Conservation (phyloP, 92 coral and sea anemone genomes). For the Umimayanthus chanpuru region DNA sequence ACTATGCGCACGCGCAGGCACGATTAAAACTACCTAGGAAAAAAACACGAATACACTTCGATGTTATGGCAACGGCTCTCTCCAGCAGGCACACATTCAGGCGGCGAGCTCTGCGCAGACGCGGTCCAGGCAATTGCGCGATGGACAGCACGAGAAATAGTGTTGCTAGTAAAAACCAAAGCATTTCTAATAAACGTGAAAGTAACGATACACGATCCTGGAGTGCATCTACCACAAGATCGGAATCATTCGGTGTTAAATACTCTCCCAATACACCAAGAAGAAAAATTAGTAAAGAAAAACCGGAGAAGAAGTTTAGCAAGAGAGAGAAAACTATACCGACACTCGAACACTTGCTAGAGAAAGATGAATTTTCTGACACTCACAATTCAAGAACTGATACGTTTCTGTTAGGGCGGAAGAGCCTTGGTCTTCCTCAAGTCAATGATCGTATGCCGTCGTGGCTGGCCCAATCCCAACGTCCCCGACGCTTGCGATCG, state of each 20-base stretch:
- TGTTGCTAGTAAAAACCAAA: neutral
- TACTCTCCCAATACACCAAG: constrained; percentile 42
- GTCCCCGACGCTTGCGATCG: constrained; percentile 43
- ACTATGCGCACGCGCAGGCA: constrained; percentile 90
- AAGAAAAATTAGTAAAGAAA: constrained; percentile 36
- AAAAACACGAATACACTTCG: constrained; percentile 62
- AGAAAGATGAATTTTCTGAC: constrained; percentile 73
- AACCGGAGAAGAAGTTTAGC: constrained; percentile 61
- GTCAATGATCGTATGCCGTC: constrained; percentile 19
- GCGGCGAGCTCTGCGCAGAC: constrained; percentile 68
- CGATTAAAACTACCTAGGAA: constrained; percentile 80
- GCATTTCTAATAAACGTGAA: constrained; percentile 15
- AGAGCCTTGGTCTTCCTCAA: constrained; percentile 28
- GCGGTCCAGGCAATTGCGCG: constrained; percentile 54
- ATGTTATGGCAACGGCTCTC: constrained; percentile 73
- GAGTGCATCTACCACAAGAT: constrained; percentile 57
- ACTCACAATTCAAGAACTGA: neutral
- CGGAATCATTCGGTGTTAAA: constrained; percentile 22
- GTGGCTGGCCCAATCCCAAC: constrained; percentile 51
- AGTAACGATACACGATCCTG: constrained; percentile 9
- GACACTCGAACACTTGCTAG: constrained; percentile 75
- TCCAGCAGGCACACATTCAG: constrained; percentile 53
- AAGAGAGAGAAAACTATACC: constrained; percentile 62
- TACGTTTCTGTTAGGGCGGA: neutral
- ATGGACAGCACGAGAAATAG: constrained; percentile 13